Evolutionary conservation across 2,797 vertebrate species (phyloP).

Genomic region (Meda fulgida): DNA sequence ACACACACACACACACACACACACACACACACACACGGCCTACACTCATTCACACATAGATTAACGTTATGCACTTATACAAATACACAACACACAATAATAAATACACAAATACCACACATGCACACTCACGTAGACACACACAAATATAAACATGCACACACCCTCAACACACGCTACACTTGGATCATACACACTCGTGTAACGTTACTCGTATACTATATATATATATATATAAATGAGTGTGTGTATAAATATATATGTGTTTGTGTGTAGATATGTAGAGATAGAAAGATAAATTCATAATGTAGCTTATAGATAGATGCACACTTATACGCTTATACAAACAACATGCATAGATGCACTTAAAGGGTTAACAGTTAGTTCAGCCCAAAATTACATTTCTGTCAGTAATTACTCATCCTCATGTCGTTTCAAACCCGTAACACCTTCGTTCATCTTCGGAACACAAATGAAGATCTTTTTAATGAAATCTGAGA

Average conservation of each 20-base stretch:
- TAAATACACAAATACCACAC: background rate
- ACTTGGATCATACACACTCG: background rate
- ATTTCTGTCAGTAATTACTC: no score
- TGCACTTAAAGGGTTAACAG: no score
- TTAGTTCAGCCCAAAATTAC: no score
- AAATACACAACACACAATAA: background rate
- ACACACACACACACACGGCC: slow-evolving; percentile 24
- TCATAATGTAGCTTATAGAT: background rate
- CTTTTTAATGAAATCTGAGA: no score
- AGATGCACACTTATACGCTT: background rate
- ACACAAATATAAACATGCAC: background rate
- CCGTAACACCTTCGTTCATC: no score
- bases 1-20: slow-evolving; percentile 27
- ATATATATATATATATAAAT: background rate
- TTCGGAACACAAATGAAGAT: no score
- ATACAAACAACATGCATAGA: background rate
- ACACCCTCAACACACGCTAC: background rate
- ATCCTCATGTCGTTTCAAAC: no score
- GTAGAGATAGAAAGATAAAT: background rate
- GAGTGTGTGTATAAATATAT: no score
- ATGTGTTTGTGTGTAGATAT: background rate
- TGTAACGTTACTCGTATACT: no score
- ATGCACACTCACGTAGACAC: background rate
- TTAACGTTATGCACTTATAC: background rate
- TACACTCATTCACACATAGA: slow-evolving; percentile 11